Evolutionary conservation across 2,113 vertebrate genomes (phyloP), one percentile per base, ranked within the genome.

Genomic region (Leucoraja erinaceus): DNA sequence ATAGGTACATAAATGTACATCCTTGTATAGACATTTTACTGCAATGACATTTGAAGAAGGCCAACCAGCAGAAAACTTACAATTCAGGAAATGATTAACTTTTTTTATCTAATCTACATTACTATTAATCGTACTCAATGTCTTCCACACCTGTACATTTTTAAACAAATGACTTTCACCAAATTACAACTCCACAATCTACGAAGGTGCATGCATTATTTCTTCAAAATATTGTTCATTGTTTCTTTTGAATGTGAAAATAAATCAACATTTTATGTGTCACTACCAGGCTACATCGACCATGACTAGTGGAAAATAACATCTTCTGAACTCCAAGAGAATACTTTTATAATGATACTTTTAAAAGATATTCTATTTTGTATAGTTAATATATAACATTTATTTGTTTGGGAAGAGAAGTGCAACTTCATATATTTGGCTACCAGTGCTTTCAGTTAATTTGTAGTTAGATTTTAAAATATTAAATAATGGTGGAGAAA

Each of bases 101-200:
- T 54, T 90, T 22, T 72, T 70, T 1, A 74, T 91, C 90, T 91
- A 47, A 91, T 91, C 90, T 72, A 25, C 54, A 38, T 8, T 28
- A 47, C 90, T 47, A 91, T 91, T 91, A 91, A 91, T 91, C 33
- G 66, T 91, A 72, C 31, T 72, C 22, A 47, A 91, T 72, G 90
- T 72, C 90, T 25, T 91, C 72, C 11, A 63, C 90, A 91, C 68
- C 90, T 91, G 90, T 72, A 1, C 59, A 88, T 88, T 88, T 83
- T 88, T 88, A 91, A 91, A 72, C 63, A 91, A 70, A 70, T 20
- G 28, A 72, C 68, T 25, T 91, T 33, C 31, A 72, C 47, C 72
- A 38, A 72, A 28, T 47, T 11, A 31, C 72, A 91, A 91, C 1
- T 14, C 72, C 20, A 72, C 28, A 90, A 70, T 25, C 31, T 70